These are phyloP conservation scores for Cryptotermes secundus DNA, from an alignment of 1,140 invertebrate genomes.

Conservation along the genomic window DNA sequence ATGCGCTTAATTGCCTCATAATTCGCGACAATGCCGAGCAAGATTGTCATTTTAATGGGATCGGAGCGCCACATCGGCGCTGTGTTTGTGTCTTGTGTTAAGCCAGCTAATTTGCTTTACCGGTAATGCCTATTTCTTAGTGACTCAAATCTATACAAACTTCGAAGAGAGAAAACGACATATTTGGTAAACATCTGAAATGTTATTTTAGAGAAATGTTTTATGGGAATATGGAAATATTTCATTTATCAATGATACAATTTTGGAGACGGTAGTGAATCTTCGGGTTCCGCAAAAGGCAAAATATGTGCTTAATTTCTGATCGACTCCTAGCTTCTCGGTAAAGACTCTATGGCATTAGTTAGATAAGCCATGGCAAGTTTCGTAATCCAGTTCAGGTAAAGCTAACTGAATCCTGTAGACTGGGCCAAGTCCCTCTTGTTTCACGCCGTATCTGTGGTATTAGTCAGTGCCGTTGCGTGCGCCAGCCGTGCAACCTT, in stretches of 20 bases:
- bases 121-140: neutral
- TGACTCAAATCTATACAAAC: neutral
- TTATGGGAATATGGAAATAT: neutral
- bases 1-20: neutral
- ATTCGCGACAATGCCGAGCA: neutral
- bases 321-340: too few species aligned
- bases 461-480: neutral
- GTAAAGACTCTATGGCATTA: too few species aligned
- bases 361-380: too few species aligned
- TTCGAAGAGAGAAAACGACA: neutral
- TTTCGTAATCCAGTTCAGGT: too few species aligned
- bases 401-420: too few species aligned
- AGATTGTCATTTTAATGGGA: slow-evolving; percentile 1
- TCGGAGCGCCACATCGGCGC: neutral
- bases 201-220: neutral
- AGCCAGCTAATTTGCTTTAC: neutral
- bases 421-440: too few species aligned
- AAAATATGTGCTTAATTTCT: too few species aligned
- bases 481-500: neutral
- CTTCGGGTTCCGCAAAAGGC: too few species aligned
- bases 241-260: too few species aligned
- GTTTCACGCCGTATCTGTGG: too few species aligned
- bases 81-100: neutral
- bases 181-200: neutral
- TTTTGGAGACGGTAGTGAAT: too few species aligned